Evolutionary conservation across 2,797 vertebrate genomes (phyloP).

Genomic region (Micrastur ruficollis): DNA sequence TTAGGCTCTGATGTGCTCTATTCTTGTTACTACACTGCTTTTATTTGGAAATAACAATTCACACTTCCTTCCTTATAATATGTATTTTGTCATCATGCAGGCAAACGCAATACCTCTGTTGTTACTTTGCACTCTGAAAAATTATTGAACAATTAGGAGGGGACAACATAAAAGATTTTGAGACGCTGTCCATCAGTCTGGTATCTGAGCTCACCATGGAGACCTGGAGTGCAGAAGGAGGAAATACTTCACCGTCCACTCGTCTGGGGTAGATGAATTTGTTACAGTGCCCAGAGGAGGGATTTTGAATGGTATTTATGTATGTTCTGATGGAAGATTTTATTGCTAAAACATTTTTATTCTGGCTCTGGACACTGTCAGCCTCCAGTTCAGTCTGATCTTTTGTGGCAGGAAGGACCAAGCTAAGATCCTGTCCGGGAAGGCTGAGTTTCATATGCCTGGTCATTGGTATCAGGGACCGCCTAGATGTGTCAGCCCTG

Average conservation of each 20-base stretch:
- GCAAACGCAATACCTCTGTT: conserved; percentile 23
- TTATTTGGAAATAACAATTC: background rate
- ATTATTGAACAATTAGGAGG: background rate
- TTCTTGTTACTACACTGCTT: background rate
- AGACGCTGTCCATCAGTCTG: background rate
- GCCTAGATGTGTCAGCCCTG: background rate
- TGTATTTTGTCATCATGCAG: background rate
- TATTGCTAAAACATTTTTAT: background rate
- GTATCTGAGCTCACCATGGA: background rate
- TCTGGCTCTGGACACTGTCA: background rate
- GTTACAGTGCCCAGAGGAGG: conserved; percentile 14
- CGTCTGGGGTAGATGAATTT: background rate
- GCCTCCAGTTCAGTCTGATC: background rate
- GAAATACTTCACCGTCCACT: background rate
- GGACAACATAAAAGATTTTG: background rate
- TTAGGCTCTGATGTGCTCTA: background rate
- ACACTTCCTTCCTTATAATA: background rate
- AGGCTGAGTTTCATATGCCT: background rate
- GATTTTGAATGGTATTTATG: conserved; percentile 31
- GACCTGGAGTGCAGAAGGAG: background rate
- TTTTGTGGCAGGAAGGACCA: background rate
- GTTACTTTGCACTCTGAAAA: conserved; percentile 10
- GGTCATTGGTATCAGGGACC: background rate
- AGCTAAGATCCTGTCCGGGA: background rate
- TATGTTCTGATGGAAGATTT: conserved; percentile 15